Evolutionary conservation across 1,140 invertebrate species (phyloP), one percentile per base, ranked within the genome.

Genomic region (Lethocerus indicus): DNA sequence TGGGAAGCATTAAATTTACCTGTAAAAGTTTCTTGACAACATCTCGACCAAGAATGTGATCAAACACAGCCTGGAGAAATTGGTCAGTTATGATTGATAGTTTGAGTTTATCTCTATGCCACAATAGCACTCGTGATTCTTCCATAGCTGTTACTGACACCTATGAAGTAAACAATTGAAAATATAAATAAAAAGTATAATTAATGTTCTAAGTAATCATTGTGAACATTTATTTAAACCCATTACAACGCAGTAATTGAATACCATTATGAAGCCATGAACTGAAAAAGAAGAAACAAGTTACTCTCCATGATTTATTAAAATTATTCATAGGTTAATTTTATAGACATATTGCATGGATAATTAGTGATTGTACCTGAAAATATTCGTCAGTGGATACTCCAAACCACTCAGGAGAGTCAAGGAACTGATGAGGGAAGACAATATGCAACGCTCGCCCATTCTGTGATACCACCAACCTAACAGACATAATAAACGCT

Each of bases 351-450:
- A n/a, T n/a, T n/a, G n/a, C n/a, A n/a, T n/a, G n/a, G n/a, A n/a
- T n/a, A n/a, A n/a, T n/a, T n/a, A n/a, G n/a, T n/a, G n/a, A n/a
- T n/a, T n/a, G n/a, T 67, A 88, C 86, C 73, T 91, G 85, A 64
- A 87, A 90, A 62, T 74, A 85, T 62, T 90, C 86, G 63, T 87
- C 83, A 36, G 83, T 86, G 18, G 83, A 84, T 21, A 88, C 84
- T 52, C 84, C 84, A 67, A 89, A 89, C 83, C 84, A 93, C 71
- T 93, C 87, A 7, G 87, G 86, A 40, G 86, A 89, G 69, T 93
- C 87, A 54, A 92, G 75, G 69, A 92, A 91, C 67, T 93, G 87
- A 70, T 88, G 83, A 37, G 78, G 77, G 63, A 86, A 82, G 54
- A 93, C 83, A 62, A 87, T 82, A 67, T 92, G 87, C 28, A 91